These are phyloP conservation scores for Cerceris ruficornis DNA, from an alignment of 2,888 invertebrate genomes.

Conservation along the genomic window DNA sequence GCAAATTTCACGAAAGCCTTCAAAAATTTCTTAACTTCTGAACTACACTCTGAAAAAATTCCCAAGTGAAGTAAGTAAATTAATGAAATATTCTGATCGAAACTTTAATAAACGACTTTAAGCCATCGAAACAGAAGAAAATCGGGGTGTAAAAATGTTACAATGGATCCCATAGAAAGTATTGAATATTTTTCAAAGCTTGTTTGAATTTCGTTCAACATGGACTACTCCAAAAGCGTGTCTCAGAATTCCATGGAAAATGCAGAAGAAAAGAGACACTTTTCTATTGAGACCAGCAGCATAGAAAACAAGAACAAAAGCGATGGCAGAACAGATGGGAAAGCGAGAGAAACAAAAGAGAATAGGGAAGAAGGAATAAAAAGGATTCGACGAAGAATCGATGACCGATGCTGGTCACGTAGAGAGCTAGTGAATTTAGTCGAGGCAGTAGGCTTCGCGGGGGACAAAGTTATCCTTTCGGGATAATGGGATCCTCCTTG, in stretches of 20 bases:
- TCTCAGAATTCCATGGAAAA: background rate
- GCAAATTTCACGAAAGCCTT: too few species aligned
- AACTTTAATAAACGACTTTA: too few species aligned
- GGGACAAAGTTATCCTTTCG: constrained; percentile 57
- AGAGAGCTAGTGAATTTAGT: constrained; percentile 58
- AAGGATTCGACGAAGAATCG: constrained; percentile 21
- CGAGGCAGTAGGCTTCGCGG: constrained; percentile 36
- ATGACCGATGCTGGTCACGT: constrained; percentile 58
- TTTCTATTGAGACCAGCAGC: too few species aligned
- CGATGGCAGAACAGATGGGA: background rate
- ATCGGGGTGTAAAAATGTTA: too few species aligned
- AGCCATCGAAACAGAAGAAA: too few species aligned
- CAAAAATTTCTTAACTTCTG: too few species aligned
- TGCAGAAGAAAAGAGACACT: too few species aligned
- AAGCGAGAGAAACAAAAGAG: background rate
- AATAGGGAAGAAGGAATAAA: background rate
- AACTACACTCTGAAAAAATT: too few species aligned
- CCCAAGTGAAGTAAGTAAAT: too few species aligned
- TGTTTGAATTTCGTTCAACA: background rate
- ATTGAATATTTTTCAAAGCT: too few species aligned
- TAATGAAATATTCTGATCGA: too few species aligned
- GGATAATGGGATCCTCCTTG: constrained; percentile 51
- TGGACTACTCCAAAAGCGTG: background rate
- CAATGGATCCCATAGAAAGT: too few species aligned
- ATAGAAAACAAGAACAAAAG: background rate